These are phyloP conservation scores for Chlorodrepanis virens DNA, from an alignment of 2,113 vertebrate species.

Conservation along the genomic window DNA sequence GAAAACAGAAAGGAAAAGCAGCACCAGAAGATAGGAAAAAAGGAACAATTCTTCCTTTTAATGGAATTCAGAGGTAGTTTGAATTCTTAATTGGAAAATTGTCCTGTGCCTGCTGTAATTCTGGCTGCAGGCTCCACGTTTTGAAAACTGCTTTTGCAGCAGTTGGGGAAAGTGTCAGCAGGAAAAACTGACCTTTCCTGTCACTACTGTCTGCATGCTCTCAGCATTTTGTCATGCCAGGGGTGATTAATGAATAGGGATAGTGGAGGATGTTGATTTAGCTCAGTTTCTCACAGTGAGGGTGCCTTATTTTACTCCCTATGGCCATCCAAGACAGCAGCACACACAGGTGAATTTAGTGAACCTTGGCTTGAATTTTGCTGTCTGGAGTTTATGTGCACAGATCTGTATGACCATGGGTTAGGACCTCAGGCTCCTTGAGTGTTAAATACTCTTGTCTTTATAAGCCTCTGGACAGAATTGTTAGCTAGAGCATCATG, in stretches of 20 bases:
- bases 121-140: constrained; percentile 35
- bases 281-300: background rate
- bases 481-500: background rate
- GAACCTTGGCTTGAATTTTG: background rate
- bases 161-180: constrained; percentile 9
- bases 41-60: background rate
- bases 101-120: constrained; percentile 7
- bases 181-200: constrained; percentile 50
- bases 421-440: background rate
- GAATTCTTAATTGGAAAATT: constrained; percentile 53
- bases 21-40: background rate
- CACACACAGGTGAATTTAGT: background rate
- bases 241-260: constrained; percentile 21
- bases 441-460: background rate
- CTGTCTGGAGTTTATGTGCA: background rate
- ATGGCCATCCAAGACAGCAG: background rate
- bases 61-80: constrained; percentile 23
- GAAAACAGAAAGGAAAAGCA: constrained; percentile 4
- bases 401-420: background rate
- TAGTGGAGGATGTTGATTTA: background rate
- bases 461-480: background rate
- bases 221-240: background rate
- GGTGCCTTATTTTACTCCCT: background rate
- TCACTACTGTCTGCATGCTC: constrained; percentile 24
- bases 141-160: constrained; percentile 40